Percentiles rank a stretch among this genome's conserved stretches.
Conservation (phyloP, 2,888 invertebrate species). For the Notocelia uddmanniana region DNA sequence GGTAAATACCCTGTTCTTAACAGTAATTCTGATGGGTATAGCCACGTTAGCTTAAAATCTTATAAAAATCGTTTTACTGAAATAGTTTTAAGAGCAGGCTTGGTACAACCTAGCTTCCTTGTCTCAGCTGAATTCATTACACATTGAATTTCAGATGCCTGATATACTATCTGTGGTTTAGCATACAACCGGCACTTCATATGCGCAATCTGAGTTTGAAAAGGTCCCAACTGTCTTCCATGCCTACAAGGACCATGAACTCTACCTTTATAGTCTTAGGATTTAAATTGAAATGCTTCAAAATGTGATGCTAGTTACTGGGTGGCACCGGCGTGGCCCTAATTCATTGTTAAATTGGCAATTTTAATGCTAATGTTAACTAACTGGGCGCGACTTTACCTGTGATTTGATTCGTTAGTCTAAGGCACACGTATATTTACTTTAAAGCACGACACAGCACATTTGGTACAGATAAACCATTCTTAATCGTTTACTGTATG, state of each 20-base stretch:
- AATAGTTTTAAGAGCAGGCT: too few relatives aligned
- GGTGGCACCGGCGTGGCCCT: conserved; percentile 5
- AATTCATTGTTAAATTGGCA: conserved; percentile 35
- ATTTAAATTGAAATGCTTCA: background rate
- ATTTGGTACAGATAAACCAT: too few relatives aligned
- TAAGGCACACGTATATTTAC: too few relatives aligned
- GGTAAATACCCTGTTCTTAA: too few relatives aligned
- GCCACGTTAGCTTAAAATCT: too few relatives aligned
- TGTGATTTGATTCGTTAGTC: conserved; percentile 3
- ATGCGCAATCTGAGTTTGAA: background rate
- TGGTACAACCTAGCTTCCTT: background rate
- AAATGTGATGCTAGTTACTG: background rate
- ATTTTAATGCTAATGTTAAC: conserved; percentile 27
- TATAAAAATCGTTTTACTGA: too few relatives aligned
- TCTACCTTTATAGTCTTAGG: background rate
- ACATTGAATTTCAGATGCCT: conserved; percentile 29
- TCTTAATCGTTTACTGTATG: too few relatives aligned
- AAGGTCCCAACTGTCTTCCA: background rate
- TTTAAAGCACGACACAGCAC: too few relatives aligned
- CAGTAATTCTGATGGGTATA: too few relatives aligned
- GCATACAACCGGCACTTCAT: conserved; percentile 27
- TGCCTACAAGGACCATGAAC: background rate
- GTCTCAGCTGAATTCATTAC: conserved; percentile 7
- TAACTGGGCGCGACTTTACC: conserved; percentile 26
- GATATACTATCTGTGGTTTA: conserved; percentile 26